Base-by-base conservation (phyloP, 2,888 invertebrate genomes). In the Hipparchia sbordonii region DNA sequence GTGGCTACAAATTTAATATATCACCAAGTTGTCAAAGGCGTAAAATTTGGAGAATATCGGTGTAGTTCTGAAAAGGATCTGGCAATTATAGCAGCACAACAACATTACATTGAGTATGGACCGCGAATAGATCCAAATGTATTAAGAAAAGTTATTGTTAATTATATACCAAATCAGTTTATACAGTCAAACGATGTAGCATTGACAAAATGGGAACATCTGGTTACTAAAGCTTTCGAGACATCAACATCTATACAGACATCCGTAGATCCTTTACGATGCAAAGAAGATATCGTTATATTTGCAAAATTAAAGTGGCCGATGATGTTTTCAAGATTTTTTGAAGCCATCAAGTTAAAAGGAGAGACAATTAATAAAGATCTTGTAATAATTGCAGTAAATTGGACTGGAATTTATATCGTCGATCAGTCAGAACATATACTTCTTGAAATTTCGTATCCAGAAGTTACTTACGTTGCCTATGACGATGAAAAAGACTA, bases 231-330 rank as follows among this genome's bases (percentile, higher is more conserved):
- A 73, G 96, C 97, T 0, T 97, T 96, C 82, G 95, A 95, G 67
- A 92, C 96, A 85, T 95, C 97, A 63, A 95, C 96, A 72, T 97
- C 96, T 82, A 95, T 97, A 6, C 95, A 95, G 81, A 95, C 96
- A 69, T 93, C 94, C 80, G 91, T 95, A 39, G 95, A 96, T 66
- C 91, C 95, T 4, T 86, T 95, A 45, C 95, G 95, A 79, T 97
- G 98, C 39, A 98, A 97, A 87, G 97, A 97, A 88, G 98, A 98
- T 84, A 96, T 99, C 70, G 98, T 98, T 0, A 96, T 97, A 81
- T 98, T 97, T 88, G 97, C 98, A 2, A 98, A 98, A 91, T 94
- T 97, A 76, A 97, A 98, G 80, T 99, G 99, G 99, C 98, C 98
- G 0, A 96, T 99, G 87, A 92, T 98, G 6, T 99, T 99, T 88